These are phyloP conservation scores for Amphimallon solstitiale DNA, from an alignment of 2,888 invertebrate species.

Conservation along the genomic window DNA sequence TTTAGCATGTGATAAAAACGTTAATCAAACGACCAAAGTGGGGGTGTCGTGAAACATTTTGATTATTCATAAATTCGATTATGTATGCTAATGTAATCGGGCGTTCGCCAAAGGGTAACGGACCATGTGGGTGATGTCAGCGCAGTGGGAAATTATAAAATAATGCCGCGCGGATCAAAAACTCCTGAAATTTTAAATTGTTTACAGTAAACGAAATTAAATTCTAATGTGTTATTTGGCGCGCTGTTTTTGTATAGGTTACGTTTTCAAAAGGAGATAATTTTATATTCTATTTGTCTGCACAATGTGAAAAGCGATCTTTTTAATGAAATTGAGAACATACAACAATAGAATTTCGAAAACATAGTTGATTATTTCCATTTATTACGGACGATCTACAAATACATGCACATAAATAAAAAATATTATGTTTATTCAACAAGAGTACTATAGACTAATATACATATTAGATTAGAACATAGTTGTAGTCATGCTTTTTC, in stretches of 20 bases:
- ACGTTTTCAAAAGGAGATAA: too few species aligned
- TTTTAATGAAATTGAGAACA: too few species aligned
- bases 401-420: too few species aligned
- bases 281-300: too few species aligned
- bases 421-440: too few species aligned
- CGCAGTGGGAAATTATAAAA: constrained; percentile 4
- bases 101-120: neutral
- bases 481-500: too few species aligned
- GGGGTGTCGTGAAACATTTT: constrained; percentile 4
- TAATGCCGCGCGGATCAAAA: constrained; percentile 21
- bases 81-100: constrained; percentile 11
- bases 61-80: constrained; percentile 26
- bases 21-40: constrained; percentile 4
- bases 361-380: too few species aligned
- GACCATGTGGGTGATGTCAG: neutral
- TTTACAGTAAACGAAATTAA: constrained; percentile 21
- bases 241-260: neutral
- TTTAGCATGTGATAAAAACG: constrained; percentile 1
- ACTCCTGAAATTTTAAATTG: constrained; percentile 15
- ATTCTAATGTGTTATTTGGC: constrained; percentile 14
- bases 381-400: too few species aligned
- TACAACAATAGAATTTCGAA: too few species aligned
- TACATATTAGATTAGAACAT: too few species aligned
- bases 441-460: too few species aligned
- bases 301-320: too few species aligned